A percentile compares a stretch with the other conserved stretches of the same genome.
Evolutionary conservation across 2,113 vertebrate genomes (phyloP).

Genomic region (Cryptomyrus ogoouensis): DNA sequence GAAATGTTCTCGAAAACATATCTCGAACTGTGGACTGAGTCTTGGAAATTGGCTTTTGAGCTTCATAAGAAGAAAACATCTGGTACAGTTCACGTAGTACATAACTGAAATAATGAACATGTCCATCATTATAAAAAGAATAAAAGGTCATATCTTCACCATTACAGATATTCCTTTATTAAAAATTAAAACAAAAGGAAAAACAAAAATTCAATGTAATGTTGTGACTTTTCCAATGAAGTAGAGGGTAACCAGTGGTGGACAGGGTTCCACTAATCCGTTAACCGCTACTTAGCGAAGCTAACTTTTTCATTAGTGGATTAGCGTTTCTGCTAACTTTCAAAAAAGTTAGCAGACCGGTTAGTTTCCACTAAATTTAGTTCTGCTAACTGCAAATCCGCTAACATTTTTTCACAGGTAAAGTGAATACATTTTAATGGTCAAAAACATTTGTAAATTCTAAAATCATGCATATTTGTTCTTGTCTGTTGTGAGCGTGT

Average conservation of each 20-base stretch:
- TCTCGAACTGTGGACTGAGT: background rate
- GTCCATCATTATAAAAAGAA: background rate
- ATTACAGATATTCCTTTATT: background rate
- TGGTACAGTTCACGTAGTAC: background rate
- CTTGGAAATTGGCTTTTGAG: background rate
- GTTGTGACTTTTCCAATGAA: background rate
- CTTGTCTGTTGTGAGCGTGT: background rate
- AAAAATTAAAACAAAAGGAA: background rate
- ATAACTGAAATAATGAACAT: background rate
- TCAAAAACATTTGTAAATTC: background rate
- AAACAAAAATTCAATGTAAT: background rate
- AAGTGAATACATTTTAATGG: background rate
- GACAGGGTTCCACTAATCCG: background rate
- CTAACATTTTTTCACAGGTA: background rate
- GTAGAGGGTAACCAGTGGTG: background rate
- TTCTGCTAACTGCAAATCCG: background rate
- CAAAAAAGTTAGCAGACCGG: background rate
- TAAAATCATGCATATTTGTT: background rate
- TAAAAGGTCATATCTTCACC: background rate
- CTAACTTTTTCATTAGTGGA: background rate
- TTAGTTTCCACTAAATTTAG: background rate
- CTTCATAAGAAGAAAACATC: background rate
- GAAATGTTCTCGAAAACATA: background rate
- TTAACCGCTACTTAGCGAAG: background rate
- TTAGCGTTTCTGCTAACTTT: background rate